Conservation (phyloP, 2,797 vertebrate genomes). For the Caiman crocodilus region DNA sequence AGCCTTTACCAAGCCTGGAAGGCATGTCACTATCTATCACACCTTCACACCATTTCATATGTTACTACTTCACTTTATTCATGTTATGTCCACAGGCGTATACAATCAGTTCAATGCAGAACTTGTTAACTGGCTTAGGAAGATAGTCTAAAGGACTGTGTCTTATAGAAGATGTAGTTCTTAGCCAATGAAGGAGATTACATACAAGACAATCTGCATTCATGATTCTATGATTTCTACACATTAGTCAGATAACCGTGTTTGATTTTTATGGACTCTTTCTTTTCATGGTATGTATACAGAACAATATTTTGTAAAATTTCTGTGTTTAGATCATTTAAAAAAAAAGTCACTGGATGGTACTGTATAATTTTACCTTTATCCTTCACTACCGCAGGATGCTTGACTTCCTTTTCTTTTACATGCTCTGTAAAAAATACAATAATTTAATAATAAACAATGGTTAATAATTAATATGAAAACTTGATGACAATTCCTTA, state of each 20-base stretch:
- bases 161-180: not conserved
- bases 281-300: not conserved
- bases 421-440: conserved; percentile 69
- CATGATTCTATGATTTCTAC: not conserved
- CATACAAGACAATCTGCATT: not conserved
- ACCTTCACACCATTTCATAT: not conserved
- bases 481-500: not conserved
- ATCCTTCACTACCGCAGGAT: conserved; percentile 66
- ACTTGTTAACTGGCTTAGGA: not conserved
- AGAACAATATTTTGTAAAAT: not conserved
- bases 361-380: conserved; percentile 71
- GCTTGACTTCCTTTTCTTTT: conserved; percentile 76
- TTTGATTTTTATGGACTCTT: accelerated
- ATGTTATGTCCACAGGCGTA: not conserved
- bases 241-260: not conserved
- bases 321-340: not conserved
- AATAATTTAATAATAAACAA: not conserved
- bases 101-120: not conserved
- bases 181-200: not conserved
- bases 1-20: not conserved
- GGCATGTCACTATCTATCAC: not conserved
- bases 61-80: not conserved
- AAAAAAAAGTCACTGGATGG: not conserved
- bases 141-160: not conserved
- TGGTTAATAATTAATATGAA: not conserved